Base-by-base conservation (phyloP, 2,113 vertebrate species). In the Urocynchramus pylzowi region DNA sequence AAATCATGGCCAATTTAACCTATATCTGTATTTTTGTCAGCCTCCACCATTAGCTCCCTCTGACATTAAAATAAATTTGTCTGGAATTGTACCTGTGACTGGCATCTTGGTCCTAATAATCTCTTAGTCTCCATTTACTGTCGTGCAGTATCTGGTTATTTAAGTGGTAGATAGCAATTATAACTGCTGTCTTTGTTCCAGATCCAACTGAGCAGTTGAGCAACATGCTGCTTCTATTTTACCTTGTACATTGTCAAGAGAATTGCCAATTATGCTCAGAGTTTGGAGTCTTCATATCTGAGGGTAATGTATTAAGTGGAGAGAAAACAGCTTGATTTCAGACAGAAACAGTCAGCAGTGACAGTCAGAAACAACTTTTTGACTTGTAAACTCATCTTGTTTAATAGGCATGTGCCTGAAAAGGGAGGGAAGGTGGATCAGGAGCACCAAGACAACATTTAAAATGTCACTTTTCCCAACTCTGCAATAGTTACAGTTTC, bases 171-270 rank as follows among this genome's bases (percentile, higher is more conserved):
- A 89, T 73, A 84, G 88, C 84, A 88, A 88, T 95, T 94, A 90
- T 35, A 86, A 52, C 61, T 53, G 53, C 79, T 93, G 82, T 79
- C 76, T 65, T 86, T 88, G 61, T 71, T 97, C 44, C 95, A 92
- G 65, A 82, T 96, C 88, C 92, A 92, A 57, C 16, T 20, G 70
- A 92, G 93, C 81, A 84, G 82, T 13, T 90, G 84, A 94, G 64
- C 78, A 96, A 68, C 71, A 47, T n/a, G 41, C 90, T 91, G 70
- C 67, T 93, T 89, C 90, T 94, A 21, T 96, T 97, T 96, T 91
- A 88, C 92, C 74, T 89, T 92, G 59, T 92, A 65, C 60, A 19
- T 81, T 95, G 86, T 95, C 86, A 93, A 88, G 81, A 89, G 88
- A 94, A 92, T 94, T 97, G 84, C 84, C 96, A 96, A 60, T 93